These are phyloP conservation scores for Hystrix cristata DNA, from an alignment of 2,113 vertebrate species.

Conservation along the genomic window DNA sequence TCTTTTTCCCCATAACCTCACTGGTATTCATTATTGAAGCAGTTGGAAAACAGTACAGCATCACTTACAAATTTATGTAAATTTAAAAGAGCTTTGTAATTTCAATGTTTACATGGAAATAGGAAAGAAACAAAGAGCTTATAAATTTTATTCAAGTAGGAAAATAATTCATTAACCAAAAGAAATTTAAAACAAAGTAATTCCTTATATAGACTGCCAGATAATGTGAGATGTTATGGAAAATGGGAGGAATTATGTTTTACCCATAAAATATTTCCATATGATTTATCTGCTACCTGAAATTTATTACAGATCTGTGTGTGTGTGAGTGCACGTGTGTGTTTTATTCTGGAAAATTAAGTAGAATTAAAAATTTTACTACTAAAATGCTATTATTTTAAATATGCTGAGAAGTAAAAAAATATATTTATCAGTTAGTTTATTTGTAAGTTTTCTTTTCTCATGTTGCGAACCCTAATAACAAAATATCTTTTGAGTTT, in stretches of 20 bases:
- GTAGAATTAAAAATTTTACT: conserved; percentile 1
- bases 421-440: background rate
- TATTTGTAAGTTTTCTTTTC: background rate
- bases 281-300: conserved; percentile 11
- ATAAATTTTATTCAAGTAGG: background rate
- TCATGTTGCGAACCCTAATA: background rate
- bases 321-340: too few species aligned
- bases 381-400: conserved; percentile 15
- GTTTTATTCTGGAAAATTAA: background rate
- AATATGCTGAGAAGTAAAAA: background rate
- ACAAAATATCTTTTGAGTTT: background rate
- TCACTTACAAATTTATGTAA: background rate
- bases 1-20: background rate
- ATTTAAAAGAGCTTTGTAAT: conserved; percentile 2
- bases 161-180: background rate
- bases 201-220: background rate
- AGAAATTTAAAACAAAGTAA: background rate
- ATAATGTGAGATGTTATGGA: background rate
- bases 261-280: background rate
- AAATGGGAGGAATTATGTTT: background rate
- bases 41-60: background rate
- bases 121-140: background rate
- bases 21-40: background rate
- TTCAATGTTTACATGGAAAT: background rate
- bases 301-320: background rate